These are phyloP conservation scores for Sebastes reedi DNA, from an alignment of 2,797 vertebrate genomes.

Conservation along the genomic window DNA sequence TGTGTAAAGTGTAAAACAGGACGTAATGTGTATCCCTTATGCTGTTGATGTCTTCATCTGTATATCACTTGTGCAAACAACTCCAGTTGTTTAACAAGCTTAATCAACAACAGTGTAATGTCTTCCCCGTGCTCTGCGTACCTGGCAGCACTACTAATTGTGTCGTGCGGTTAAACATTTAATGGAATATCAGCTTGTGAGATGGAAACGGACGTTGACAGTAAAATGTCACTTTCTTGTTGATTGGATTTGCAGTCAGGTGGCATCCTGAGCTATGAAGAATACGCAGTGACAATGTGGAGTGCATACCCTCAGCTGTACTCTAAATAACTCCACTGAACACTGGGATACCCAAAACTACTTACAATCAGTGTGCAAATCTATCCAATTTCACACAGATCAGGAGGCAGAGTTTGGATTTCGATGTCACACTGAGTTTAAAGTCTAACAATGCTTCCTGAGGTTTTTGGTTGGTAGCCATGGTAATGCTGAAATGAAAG, in stretches of 20 bases:
- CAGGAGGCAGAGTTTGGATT: slow-evolving; percentile 42
- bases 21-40: neutral
- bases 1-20: neutral
- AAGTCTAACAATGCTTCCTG: slow-evolving; percentile 49
- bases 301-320: slow-evolving; percentile 10
- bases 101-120: slow-evolving; percentile 17
- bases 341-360: slow-evolving; percentile 4
- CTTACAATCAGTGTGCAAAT: slow-evolving; percentile 49
- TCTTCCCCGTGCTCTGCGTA: slow-evolving; percentile 10
- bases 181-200: slow-evolving; percentile 25
- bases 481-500: slow-evolving; percentile 65
- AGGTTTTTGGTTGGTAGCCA: slow-evolving; percentile 62
- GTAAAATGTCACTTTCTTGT: slow-evolving; percentile 23
- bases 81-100: slow-evolving; percentile 33
- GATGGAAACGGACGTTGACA: slow-evolving; percentile 2
- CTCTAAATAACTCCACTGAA: slow-evolving; percentile 8
- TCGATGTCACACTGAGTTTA: slow-evolving; percentile 49
- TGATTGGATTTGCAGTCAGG: slow-evolving; percentile 36
- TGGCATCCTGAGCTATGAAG: slow-evolving; percentile 8
- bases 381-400: slow-evolving; percentile 53
- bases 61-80: neutral
- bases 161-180: slow-evolving; percentile 26
- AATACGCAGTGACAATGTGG: neutral
- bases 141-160: slow-evolving; percentile 25
- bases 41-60: neutral